Evolutionary conservation across 2,888 invertebrate genomes (phyloP).

Genomic region (Aphodius granarius): DNA sequence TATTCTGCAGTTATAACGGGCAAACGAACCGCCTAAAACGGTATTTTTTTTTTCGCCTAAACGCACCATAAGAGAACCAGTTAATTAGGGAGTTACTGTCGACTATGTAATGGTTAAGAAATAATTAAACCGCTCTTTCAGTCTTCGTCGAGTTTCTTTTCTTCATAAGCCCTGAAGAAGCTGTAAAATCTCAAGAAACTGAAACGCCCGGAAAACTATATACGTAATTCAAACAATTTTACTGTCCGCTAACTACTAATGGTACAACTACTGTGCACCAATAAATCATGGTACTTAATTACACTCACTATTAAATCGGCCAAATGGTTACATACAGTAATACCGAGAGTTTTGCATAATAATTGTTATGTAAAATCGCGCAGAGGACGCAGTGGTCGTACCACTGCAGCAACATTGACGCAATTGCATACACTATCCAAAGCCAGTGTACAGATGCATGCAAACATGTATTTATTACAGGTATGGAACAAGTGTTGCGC

Average conservation of each 20-base stretch:
- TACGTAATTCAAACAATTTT: background rate
- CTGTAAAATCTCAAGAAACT: too few relatives aligned
- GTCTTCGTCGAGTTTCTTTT: too few relatives aligned
- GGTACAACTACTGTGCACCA: background rate
- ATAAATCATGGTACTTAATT: background rate
- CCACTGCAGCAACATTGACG: background rate
- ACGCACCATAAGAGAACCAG: too few relatives aligned
- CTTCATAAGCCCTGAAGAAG: too few relatives aligned
- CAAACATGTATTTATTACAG: background rate
- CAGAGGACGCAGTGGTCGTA: background rate
- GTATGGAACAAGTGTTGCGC: background rate
- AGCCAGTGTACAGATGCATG: background rate
- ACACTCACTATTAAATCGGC: background rate
- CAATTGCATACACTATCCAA: background rate
- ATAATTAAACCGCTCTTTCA: too few relatives aligned
- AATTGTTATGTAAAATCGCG: background rate
- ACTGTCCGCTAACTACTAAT: background rate
- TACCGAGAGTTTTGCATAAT: background rate
- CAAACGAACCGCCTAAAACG: background rate
- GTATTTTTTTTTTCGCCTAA: too few relatives aligned
- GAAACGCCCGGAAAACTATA: background rate
- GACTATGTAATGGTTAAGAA: too few relatives aligned
- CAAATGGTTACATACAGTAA: background rate
- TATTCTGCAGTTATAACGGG: background rate
- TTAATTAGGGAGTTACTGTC: too few relatives aligned